Percentiles rank a stretch among this genome's conserved stretches.
phyloP scores from a whole-genome alignment of 2,888 invertebrate genomes.

The Andrena bucephala region DNA sequence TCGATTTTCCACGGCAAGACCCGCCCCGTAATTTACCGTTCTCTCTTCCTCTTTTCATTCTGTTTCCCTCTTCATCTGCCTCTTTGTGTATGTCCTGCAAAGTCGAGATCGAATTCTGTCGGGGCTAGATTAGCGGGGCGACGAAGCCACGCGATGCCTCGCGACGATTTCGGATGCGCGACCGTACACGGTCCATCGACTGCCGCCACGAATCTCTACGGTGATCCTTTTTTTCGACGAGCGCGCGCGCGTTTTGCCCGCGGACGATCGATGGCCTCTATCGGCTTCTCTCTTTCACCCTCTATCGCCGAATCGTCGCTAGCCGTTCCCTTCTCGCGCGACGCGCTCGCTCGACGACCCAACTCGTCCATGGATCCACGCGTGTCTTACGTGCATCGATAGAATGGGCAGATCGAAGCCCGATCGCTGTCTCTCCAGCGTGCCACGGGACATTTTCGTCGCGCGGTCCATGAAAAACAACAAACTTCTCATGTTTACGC shows the following conservation, averaged over 20 bases:
- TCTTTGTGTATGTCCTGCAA: not conserved
- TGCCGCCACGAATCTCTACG: conserved; percentile 22
- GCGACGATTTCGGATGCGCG: not conserved
- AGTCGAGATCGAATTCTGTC: not conserved
- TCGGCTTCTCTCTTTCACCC: conserved; percentile 54
- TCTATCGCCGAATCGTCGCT: conserved; percentile 31
- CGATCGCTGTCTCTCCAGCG: conserved; percentile 19
- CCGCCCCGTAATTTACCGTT: conserved; percentile 70
- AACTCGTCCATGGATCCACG: conserved; percentile 21
- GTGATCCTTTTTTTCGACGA: conserved; percentile 41
- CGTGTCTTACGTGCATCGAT: conserved; percentile 56
- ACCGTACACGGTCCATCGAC: conserved; percentile 1
- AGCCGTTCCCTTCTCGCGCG: conserved; percentile 36
- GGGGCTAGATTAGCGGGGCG: not conserved
- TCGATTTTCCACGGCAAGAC: conserved; percentile 75
- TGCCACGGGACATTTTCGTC: not conserved
- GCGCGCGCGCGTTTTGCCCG: conserved; percentile 52
- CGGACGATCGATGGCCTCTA: conserved; percentile 59
- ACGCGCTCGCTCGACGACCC: conserved; percentile 18
- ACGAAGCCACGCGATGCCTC: not conserved
- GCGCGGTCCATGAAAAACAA: not conserved
- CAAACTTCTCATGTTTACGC: too few relatives aligned
- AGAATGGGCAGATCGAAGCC: conserved; percentile 32
- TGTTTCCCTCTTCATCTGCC: not conserved
- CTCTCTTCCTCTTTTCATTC: conserved; percentile 34